These are phyloP conservation scores for Ciconia maguari DNA, from an alignment of 2,113 vertebrate genomes.

Conservation along the genomic window DNA sequence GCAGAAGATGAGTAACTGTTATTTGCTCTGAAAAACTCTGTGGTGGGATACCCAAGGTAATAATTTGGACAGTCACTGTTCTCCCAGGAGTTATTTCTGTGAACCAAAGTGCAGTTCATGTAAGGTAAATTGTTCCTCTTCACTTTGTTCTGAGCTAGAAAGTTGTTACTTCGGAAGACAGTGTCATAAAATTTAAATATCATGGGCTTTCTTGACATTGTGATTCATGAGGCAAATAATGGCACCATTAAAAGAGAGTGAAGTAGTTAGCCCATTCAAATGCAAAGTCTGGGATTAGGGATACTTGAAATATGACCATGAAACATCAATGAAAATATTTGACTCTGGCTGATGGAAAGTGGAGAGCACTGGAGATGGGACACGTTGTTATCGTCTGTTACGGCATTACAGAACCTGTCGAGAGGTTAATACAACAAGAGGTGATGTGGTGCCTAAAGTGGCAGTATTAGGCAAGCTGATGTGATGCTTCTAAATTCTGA, in stretches of 20 bases:
- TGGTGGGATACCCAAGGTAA: neutral
- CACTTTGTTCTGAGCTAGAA: constrained; percentile 32
- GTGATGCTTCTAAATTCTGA: constrained; percentile 45
- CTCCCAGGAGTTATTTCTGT: constrained; percentile 37
- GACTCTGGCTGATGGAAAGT: neutral
- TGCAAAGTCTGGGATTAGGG: neutral
- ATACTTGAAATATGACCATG: constrained; percentile 20
- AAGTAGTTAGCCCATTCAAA: neutral
- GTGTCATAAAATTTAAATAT: constrained; percentile 56
- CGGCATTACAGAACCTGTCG: neutral
- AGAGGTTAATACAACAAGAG: neutral
- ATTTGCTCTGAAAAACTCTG: neutral
- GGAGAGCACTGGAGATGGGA: neutral
- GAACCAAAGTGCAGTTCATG: neutral
- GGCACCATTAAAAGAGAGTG: constrained; percentile 31
- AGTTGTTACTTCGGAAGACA: constrained; percentile 16
- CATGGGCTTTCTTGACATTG: constrained; percentile 31
- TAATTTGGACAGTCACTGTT: constrained; percentile 16
- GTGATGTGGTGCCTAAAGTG: neutral
- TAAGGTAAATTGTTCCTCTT: constrained; percentile 43
- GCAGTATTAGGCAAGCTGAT: constrained; percentile 16
- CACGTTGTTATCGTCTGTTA: neutral
- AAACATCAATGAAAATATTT: neutral
- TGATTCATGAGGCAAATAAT: constrained; percentile 46
- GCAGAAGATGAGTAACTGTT: neutral